Evolutionary conservation across 2,888 invertebrate genomes (phyloP).

Genomic region (Anthoptus insignis): DNA sequence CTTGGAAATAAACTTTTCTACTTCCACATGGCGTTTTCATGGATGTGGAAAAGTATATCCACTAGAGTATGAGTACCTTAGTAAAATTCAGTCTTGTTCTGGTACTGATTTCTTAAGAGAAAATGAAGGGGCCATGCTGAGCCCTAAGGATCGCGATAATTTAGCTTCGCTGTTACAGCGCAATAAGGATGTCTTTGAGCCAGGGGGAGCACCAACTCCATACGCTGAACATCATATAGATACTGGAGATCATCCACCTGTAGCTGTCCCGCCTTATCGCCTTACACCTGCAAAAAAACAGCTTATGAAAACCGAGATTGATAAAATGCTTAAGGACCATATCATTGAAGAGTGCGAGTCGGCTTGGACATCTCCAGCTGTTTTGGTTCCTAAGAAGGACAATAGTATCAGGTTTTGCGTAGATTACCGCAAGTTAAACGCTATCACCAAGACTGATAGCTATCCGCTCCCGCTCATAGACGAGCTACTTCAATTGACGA

Average conservation of each 20-base stretch:
- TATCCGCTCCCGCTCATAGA: slow-evolving; percentile 66
- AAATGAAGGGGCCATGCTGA: too few relatives aligned
- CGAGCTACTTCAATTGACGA: slow-evolving; percentile 60
- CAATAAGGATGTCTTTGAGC: slow-evolving; percentile 1
- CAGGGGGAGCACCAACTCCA: slow-evolving; percentile 1
- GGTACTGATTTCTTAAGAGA: too few relatives aligned
- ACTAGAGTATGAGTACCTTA: too few relatives aligned
- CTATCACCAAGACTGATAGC: slow-evolving; percentile 48
- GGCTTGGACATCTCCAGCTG: slow-evolving; percentile 59
- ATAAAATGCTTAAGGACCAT: slow-evolving; percentile 54
- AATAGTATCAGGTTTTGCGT: slow-evolving; percentile 56
- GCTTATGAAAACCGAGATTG: slow-evolving; percentile 48
- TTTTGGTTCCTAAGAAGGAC: slow-evolving; percentile 60
- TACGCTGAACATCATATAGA: slow-evolving; percentile 45
- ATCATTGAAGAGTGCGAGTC: slow-evolving; percentile 64
- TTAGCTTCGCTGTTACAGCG: not conserved
- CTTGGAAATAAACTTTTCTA: too few relatives aligned
- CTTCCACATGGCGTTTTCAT: too few relatives aligned
- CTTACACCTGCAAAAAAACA: slow-evolving; percentile 44
- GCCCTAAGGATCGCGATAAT: too few relatives aligned
- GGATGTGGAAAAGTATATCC: too few relatives aligned
- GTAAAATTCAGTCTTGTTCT: too few relatives aligned
- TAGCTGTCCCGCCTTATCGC: slow-evolving; percentile 44
- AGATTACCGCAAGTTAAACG: slow-evolving; percentile 55
- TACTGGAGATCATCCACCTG: slow-evolving; percentile 51